A percentile compares a stretch with the other conserved stretches of the same genome.
phyloP scores from a whole-genome alignment of 2,113 vertebrate genomes.

The Pedetes capensis region DNA sequence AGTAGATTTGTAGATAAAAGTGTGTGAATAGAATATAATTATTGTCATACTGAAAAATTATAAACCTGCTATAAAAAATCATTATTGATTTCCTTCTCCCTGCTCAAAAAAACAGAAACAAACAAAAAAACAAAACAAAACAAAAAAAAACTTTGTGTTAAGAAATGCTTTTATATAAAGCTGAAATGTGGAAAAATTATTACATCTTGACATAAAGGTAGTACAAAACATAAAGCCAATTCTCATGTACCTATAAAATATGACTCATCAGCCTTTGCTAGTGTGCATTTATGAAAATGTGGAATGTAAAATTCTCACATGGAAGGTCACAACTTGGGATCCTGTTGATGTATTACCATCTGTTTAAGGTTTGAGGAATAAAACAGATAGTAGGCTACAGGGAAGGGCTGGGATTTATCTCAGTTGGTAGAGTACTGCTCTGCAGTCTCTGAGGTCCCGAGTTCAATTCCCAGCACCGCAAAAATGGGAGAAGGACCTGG shows the following conservation, averaged over 20 bases:
- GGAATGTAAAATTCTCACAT: background rate
- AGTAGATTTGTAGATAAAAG: background rate
- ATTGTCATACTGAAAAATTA: background rate
- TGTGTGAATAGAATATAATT: background rate
- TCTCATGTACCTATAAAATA: background rate
- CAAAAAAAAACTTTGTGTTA: background rate
- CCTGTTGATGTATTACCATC: background rate
- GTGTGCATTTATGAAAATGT: background rate
- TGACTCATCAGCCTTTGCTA: background rate
- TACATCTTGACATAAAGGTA: background rate
- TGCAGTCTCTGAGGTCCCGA: no score
- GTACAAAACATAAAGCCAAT: background rate
- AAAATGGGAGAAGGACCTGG: no score
- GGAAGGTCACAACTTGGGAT: background rate
- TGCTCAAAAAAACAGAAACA: no score
- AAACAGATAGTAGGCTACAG: background rate
- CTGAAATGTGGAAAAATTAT: background rate
- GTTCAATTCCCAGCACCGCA: no score
- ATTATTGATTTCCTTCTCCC: background rate
- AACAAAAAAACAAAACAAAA: no score
- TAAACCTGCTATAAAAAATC: background rate
- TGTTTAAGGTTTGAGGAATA: background rate
- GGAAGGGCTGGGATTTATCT: no score
- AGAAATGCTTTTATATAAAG: background rate
- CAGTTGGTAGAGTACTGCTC: no score